Evolutionary conservation across 2,888 invertebrate species (phyloP), one percentile per base, ranked within the genome.

Genomic region (Nomada flava): DNA sequence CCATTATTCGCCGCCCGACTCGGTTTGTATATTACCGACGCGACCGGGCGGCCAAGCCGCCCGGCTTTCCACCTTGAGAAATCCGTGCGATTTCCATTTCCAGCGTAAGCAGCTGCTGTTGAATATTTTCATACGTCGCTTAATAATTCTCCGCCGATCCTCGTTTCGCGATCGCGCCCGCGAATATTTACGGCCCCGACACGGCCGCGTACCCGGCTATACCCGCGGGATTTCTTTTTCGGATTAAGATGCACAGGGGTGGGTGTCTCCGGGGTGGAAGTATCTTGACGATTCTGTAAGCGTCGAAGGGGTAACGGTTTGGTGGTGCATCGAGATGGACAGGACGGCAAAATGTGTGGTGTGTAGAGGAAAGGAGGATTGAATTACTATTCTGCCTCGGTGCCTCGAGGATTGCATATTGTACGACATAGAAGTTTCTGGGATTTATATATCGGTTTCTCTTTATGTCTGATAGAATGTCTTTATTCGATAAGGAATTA

Each of bases 1-100:
- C 85, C 70, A 82, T 87, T 84, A 84, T 87, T 83, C 68, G 76
- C 69, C 70, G 55, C 65, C 36, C 57, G 53, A 18, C 67, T 59
- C 23, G 57, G 74, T 69, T 70, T 78, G 80, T 85, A 69, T 83
- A 86, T 83, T 79, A 80, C 78, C 78, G 64, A 55, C 73, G 50
- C 57, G 36, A 36, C 36, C 15, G 59, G 13, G 42, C 55, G 75
- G 62, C 76, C 50, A 72, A 57, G 29, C 68, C 71, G 36, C 13
- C 26, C 73, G 26, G 42, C 42, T 57, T 42, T 77, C 42, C 52
- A 52, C 67, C 67, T 75, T 60, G 77, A 62, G 74, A 70, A 73
- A 79, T 74, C 73, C 79, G 9, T n/a, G 50, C 67, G 74, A 82
- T 82, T 82, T 75, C 65, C 81, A 79, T 70, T 65, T 57, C 79